These are phyloP conservation scores for Heteropelma amictum DNA, from an alignment of 2,888 invertebrate species.

Conservation along the genomic window DNA sequence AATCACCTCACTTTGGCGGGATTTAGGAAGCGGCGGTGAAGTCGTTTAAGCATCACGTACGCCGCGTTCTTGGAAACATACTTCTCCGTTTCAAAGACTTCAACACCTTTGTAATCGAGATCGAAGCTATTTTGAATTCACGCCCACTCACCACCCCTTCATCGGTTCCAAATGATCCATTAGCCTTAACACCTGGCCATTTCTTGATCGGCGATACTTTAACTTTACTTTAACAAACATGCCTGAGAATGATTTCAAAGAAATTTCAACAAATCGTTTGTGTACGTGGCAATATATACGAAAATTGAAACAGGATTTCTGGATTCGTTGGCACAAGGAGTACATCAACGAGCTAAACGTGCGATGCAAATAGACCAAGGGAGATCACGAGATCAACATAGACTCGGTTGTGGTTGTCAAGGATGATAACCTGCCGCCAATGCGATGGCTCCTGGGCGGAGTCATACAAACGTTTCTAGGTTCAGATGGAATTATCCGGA, in stretches of 20 bases:
- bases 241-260: conserved; percentile 5
- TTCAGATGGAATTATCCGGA: neutral
- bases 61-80: neutral
- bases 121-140: conserved; percentile 34
- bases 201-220: conserved; percentile 29
- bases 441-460: neutral
- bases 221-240: neutral
- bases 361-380: neutral
- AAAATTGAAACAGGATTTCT: conserved; percentile 21
- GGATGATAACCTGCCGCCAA: neutral
- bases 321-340: conserved; percentile 16
- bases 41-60: conserved; percentile 9
- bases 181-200: conserved; percentile 24
- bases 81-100: conserved; percentile 10
- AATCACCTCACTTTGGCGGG: conserved; percentile 21
- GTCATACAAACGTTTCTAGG: neutral
- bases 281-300: conserved; percentile 3
- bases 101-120: neutral
- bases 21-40: conserved; percentile 27
- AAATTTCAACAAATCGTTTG: conserved; percentile 4
- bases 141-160: conserved; percentile 5
- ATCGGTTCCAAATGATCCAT: conserved; percentile 24
- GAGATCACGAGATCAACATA: neutral
- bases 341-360: conserved; percentile 1
- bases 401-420: neutral